Evolutionary conservation across 2,888 invertebrate genomes (phyloP), one percentile per base, ranked within the genome.

Genomic region (Monopis laevigella): DNA sequence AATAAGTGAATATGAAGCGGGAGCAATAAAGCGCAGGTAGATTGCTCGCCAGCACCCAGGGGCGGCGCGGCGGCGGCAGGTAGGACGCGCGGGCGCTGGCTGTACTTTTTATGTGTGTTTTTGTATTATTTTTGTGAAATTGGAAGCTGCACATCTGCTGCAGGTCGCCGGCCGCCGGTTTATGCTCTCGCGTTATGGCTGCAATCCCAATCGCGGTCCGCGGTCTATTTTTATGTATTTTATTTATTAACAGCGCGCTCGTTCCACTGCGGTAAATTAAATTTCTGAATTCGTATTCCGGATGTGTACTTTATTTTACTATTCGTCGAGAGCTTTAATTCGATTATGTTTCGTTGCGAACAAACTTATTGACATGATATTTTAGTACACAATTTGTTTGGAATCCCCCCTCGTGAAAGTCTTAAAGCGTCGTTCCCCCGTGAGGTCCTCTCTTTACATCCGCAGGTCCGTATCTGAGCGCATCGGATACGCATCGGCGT

Each of bases 131-230:
- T 59, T 58, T 59, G 58, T 62, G 63, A 62, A 63, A 63, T 65
- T 64, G 64, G 65, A 65, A 55, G 61, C 54, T 59, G 61, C 67
- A 61, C 70, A 72, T 67, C 65, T 72, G 72, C 62, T 61, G 63
- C 62, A 60, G 56, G 54, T 49, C 51, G 55, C 55, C 47, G 47
- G 48, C 48, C n/a, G 51, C 53, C 58, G 56, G 63, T 69, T 70
- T 71, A 72, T 70, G 62, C 60, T 62, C 55, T 55, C n/a, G n/a
- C 65, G 71, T 71, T 71, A 70, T 71, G 67, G 64, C 65, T 69
- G 68, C 71, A 68, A 65, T 65, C 57, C 59, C 60, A 64, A 67
- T 55, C 57, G 55, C 46, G 51, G 54, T 16, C 42, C 30, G 28
- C 49, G 49, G 53, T 51, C 52, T 54, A 56, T 61, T 63, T 65